Base-by-base conservation (phyloP, 2,113 vertebrate species). In the Limanda limanda region DNA sequence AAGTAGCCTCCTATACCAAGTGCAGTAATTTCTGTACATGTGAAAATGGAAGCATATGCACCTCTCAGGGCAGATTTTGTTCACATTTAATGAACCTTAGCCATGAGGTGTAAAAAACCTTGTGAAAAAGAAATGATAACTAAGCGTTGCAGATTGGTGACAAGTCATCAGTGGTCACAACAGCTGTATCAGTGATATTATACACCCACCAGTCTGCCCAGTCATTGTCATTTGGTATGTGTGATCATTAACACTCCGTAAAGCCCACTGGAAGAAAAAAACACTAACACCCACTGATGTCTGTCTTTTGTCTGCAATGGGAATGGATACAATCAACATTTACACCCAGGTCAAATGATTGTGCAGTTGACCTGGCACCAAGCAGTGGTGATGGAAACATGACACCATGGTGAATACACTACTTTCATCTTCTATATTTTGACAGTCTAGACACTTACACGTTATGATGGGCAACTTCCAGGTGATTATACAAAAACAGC, bases 31-130 rank as follows among this genome's bases (percentile, higher is more conserved):
- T 52, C 48, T 20, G 4, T 51, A 17, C 3, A 47, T 45, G 10
- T 45, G 42, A 10, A 45, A 45, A 45, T 47, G 45, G 15, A 13
- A 2, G 13, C 15, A 25, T 25, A 25, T 13, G 13, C 45, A 17
- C 27, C 40, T 48, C 52, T 69, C 64, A 40, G 31, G 64, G 31
- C 21, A n/a, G 63, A 68, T 64, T 42, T 42, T 13, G 27, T 35
- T 21, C 55, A 24, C 47, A 45, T 51, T 57, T 31, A 64, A 76
- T 48, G 67, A 63, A 23, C 42, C 6, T 80, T 56, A n/a, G 55
- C 35, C 68, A 54, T 3, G 14, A 60, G 42, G 52, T 72, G 45
- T 54, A 3, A 27, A 74, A 64, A 74, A 20, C 24, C 35, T 35
- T 42, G 20, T 0, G 2, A 35, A 66, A 31, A 58, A 52, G 45